A percentile compares a stretch with the other conserved stretches of the same genome.
Conservation (phyloP, 2,797 vertebrate genomes). For the Hydrolagus colliei region DNA sequence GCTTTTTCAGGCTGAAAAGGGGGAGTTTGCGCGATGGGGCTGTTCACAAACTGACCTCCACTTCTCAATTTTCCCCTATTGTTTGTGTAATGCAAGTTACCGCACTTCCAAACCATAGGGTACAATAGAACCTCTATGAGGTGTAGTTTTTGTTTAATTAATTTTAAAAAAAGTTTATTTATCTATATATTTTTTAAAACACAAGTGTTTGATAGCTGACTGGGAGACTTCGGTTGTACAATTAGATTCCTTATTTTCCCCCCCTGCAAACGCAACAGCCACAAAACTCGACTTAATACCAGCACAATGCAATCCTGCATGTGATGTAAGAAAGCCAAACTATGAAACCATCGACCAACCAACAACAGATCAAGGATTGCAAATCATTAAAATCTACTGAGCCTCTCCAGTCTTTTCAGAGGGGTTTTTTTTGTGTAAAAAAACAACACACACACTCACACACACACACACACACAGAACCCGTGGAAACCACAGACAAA, state of each 20-base stretch:
- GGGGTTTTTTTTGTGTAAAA: too few species aligned
- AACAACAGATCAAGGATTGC: constrained; percentile 19
- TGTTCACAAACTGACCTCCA: constrained; percentile 71
- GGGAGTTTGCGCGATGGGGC: constrained; percentile 65
- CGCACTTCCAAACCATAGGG: constrained; percentile 49
- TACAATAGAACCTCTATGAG: constrained; percentile 11
- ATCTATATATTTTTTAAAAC: constrained; percentile 38
- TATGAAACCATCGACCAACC: not conserved
- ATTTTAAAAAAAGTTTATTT: too few species aligned
- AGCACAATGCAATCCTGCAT: constrained; percentile 16
- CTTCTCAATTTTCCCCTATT: constrained; percentile 68
- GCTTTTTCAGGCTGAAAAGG: constrained; percentile 86
- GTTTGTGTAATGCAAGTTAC: constrained; percentile 69
- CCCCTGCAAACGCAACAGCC: too few species aligned
- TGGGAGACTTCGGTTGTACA: not conserved
- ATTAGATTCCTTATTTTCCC: not conserved
- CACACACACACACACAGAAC: constrained; percentile 32
- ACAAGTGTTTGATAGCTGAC: not conserved
- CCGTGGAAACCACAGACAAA: constrained; percentile 33
- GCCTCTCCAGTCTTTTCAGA: constrained; percentile 33
- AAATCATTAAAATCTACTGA: constrained; percentile 32
- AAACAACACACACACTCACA: too few species aligned
- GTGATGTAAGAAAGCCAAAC: constrained; percentile 14
- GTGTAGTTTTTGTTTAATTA: not conserved
- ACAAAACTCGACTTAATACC: constrained; percentile 26